Evolutionary conservation across 2,113 vertebrate genomes (phyloP).

Genomic region (Campylomormyrus tamandua): DNA sequence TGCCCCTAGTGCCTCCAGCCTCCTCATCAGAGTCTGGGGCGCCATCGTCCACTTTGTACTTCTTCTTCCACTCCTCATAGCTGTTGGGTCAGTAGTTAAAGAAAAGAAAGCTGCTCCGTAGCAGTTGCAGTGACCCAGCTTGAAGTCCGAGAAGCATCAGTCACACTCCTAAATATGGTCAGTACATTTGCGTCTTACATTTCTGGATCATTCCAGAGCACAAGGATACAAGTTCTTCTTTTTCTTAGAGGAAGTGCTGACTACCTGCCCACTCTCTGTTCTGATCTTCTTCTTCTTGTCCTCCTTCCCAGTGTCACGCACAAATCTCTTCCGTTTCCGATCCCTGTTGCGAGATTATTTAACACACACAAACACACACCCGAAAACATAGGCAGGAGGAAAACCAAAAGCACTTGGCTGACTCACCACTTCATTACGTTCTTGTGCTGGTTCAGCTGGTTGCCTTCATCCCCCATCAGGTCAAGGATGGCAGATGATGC

Average conservation of each 20-base stretch:
- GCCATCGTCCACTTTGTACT: slow-evolving; percentile 77
- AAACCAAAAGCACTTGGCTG: no score
- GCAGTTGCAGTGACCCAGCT: fast-evolving
- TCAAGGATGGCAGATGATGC: slow-evolving; percentile 76
- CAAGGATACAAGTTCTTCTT: slow-evolving; percentile 91
- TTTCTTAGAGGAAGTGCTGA: slow-evolving; percentile 71
- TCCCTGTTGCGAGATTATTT: slow-evolving; percentile 63
- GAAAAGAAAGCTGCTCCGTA: slow-evolving; percentile 23
- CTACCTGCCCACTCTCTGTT: slow-evolving; percentile 73
- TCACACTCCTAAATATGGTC: neutral
- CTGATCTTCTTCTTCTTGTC: slow-evolving; percentile 83
- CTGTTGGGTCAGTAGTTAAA: slow-evolving; percentile 61
- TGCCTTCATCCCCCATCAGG: slow-evolving; percentile 76
- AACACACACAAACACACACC: neutral
- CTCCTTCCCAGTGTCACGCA: slow-evolving; percentile 73
- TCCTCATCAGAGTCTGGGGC: slow-evolving; percentile 61
- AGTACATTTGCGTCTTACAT: neutral
- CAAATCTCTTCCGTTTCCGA: slow-evolving; percentile 88
- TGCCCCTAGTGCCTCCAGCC: slow-evolving; percentile 41
- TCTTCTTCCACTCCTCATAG: slow-evolving; percentile 96
- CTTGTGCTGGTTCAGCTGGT: slow-evolving; percentile 64
- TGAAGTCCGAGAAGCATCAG: neutral
- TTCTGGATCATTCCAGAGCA: neutral
- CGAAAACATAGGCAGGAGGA: neutral
- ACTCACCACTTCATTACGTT: slow-evolving; percentile 75